A percentile compares a stretch with the other conserved stretches of the same genome.
Conservation (phyloP, 2,113 vertebrate genomes). For the Deroptyus accipitrinus region DNA sequence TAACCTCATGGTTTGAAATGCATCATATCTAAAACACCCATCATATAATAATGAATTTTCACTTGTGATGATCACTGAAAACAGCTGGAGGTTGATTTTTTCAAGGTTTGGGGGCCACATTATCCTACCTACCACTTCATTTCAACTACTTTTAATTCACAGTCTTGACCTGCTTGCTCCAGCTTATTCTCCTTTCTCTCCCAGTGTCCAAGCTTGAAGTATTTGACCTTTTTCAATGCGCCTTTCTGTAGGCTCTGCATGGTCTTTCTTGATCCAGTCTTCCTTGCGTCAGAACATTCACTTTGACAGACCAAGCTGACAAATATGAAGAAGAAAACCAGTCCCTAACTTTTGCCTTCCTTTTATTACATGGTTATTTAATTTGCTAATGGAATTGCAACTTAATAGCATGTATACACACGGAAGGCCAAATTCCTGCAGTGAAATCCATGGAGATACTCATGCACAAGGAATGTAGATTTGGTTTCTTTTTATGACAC, state of each 20-base stretch:
- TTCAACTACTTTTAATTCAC: not conserved
- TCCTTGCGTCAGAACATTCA: not conserved
- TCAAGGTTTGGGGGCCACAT: not conserved
- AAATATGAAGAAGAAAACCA: conserved; percentile 46
- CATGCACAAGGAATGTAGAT: conserved; percentile 15
- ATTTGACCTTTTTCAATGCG: not conserved
- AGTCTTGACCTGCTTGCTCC: not conserved
- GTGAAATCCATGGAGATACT: conserved; percentile 20
- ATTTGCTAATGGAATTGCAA: conserved; percentile 54
- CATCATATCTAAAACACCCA: not conserved
- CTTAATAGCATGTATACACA: conserved; percentile 11
- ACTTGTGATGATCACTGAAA: not conserved
- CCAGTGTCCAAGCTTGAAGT: not conserved
- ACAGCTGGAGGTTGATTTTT: not conserved
- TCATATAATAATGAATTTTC: not conserved
- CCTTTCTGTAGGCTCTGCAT: not conserved
- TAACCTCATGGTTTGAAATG: not conserved
- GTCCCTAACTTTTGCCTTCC: not conserved
- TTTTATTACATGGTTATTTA: conserved; percentile 38
- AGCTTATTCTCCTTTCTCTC: not conserved
- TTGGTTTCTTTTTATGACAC: conserved; percentile 48
- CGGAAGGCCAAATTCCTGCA: conserved; percentile 17
- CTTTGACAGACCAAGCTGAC: not conserved
- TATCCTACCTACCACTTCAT: not conserved
- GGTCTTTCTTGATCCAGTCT: not conserved